Conservation (phyloP, 2,888 invertebrate genomes). For the Acrobasis suavella region DNA sequence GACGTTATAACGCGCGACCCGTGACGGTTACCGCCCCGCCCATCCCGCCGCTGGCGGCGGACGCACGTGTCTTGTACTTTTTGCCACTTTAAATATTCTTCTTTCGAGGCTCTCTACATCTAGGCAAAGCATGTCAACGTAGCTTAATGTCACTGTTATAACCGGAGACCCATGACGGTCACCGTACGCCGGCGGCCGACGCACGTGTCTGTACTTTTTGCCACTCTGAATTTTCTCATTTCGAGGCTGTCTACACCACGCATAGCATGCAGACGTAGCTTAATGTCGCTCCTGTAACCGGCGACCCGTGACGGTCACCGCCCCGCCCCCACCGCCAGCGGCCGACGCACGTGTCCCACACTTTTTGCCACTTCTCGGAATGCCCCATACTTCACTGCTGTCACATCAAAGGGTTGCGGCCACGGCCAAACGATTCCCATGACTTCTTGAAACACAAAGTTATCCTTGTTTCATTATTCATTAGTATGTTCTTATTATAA, state of each 20-base stretch:
- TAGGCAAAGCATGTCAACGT: no score
- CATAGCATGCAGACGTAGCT: not conserved
- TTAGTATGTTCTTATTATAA: not conserved
- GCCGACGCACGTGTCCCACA: slow-evolving; percentile 28
- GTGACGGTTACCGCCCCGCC: no score
- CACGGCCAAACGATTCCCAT: not conserved
- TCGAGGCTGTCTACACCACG: not conserved
- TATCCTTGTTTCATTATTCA: not conserved
- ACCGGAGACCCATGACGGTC: no score
- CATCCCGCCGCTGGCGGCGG: no score
- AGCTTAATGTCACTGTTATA: no score
- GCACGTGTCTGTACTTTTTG: no score
- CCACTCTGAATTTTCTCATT: no score
- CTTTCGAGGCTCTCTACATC: no score
- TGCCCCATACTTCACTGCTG: slow-evolving; percentile 14
- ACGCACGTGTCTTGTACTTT: no score
- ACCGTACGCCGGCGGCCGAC: no score
- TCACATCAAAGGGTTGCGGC: slow-evolving; percentile 31
- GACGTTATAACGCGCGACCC: no score
- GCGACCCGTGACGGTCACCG: slow-evolving; percentile 16
- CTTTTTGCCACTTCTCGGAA: slow-evolving; percentile 30
- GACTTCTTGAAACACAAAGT: not conserved
- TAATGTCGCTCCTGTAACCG: not conserved
- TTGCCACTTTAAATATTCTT: no score
- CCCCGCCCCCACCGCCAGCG: slow-evolving; percentile 13